Evolutionary conservation across 1,140 invertebrate genomes (phyloP).

Genomic region (Lysiphlebus fabarum): DNA sequence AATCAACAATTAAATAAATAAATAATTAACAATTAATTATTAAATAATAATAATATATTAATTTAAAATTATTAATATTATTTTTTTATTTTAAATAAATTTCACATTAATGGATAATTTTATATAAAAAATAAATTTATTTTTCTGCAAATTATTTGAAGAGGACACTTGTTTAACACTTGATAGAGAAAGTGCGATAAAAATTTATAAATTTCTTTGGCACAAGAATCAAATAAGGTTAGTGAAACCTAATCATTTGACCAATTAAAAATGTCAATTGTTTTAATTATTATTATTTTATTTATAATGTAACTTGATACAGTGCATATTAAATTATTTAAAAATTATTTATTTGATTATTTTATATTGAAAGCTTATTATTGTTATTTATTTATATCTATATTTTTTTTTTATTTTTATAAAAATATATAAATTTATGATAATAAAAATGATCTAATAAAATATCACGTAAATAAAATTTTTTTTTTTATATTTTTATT

Average conservation of each 20-base stretch:
- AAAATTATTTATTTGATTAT: too few relatives aligned
- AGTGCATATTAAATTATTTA: not conserved
- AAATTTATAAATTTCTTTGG: slow-evolving; percentile 14
- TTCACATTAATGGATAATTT: not conserved
- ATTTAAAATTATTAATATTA: not conserved
- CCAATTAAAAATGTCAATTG: not conserved
- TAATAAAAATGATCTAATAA: not conserved
- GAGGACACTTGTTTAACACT: slow-evolving; percentile 15
- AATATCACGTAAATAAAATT: not conserved
- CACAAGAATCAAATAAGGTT: slow-evolving; percentile 36
- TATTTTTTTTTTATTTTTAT: too few relatives aligned
- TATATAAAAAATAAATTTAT: slow-evolving; percentile 1
- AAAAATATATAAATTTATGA: not conserved
- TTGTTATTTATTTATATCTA: too few relatives aligned
- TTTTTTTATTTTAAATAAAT: not conserved
- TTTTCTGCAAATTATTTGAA: slow-evolving; percentile 8
- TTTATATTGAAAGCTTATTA: too few relatives aligned
- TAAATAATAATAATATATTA: not conserved
- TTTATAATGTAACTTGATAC: not conserved
- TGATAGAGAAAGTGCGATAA: slow-evolving; percentile 29
- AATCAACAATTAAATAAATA: not conserved
- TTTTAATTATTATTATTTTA: not conserved
- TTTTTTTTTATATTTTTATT: not conserved
- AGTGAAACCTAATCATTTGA: slow-evolving; percentile 38
- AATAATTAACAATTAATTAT: not conserved